phyloP scores from a whole-genome alignment of 2,113 vertebrate genomes.

The Callocephalon fimbriatum region DNA sequence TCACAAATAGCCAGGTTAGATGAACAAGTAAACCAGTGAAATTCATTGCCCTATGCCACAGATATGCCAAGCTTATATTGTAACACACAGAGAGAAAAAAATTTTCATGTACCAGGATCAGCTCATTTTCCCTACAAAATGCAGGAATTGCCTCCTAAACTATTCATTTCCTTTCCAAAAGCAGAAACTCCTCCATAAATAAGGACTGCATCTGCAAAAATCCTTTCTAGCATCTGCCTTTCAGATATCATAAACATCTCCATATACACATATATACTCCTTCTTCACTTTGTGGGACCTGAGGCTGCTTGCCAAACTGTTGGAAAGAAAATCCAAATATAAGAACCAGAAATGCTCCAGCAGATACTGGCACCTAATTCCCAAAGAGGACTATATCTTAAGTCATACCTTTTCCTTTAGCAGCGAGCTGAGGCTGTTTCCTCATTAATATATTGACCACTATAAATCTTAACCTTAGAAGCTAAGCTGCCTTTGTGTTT shows the following conservation, averaged over 20 bases:
- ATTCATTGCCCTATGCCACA: background rate
- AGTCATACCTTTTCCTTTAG: background rate
- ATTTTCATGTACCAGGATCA: background rate
- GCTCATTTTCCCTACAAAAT: background rate
- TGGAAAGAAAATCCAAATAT: background rate
- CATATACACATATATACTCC: background rate
- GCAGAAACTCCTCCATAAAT: background rate
- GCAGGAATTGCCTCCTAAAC: background rate
- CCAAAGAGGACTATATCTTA: background rate
- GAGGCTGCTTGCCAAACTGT: background rate
- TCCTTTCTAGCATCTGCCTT: background rate
- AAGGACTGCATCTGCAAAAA: background rate
- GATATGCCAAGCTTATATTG: background rate
- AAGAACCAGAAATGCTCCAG: background rate
- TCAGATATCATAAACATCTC: background rate
- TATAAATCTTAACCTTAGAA: background rate
- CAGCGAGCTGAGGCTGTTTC: background rate
- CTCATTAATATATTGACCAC: background rate
- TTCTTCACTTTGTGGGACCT: background rate
- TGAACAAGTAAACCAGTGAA: background rate
- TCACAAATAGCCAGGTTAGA: background rate
- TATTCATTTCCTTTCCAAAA: background rate
- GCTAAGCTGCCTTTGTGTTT: background rate
- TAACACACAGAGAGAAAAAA: background rate
- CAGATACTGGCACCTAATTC: background rate